These are phyloP conservation scores for Camponotus vicinus DNA, from an alignment of 1,140 invertebrate genomes.

Conservation along the genomic window DNA sequence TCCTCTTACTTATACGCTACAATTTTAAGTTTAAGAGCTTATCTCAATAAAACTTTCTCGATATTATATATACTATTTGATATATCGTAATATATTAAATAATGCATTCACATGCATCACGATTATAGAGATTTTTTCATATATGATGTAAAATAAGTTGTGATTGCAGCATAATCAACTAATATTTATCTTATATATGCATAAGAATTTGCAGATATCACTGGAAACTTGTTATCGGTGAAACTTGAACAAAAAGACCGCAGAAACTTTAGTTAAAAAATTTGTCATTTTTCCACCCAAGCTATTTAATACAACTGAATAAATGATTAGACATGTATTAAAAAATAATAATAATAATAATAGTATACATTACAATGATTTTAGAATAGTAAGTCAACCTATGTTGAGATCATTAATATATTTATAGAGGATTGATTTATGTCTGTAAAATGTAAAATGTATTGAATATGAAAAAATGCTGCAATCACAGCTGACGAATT, in stretches of 20 bases:
- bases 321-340: too few relatives aligned
- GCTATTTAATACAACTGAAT: too few relatives aligned
- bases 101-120: conserved; percentile 39
- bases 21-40: conserved; percentile 62
- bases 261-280: too few relatives aligned
- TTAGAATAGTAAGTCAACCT: too few relatives aligned
- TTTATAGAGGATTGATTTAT: background rate
- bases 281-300: too few relatives aligned
- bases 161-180: conserved; percentile 21
- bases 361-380: too few relatives aligned
- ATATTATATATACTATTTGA: conserved; percentile 54
- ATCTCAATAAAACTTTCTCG: conserved; percentile 66
- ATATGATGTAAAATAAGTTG: conserved; percentile 36
- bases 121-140: conserved; percentile 38
- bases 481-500: conserved; percentile 36
- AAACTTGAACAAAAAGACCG: too few relatives aligned
- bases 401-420: background rate
- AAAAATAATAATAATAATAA: too few relatives aligned
- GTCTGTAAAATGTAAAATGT: background rate
- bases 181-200: background rate
- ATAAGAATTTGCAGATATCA: background rate
- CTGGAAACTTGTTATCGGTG: background rate
- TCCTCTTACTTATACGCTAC: conserved; percentile 25
- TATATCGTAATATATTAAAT: conserved; percentile 28
- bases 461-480: conserved; percentile 12